Evolutionary conservation across 2,113 vertebrate genomes (phyloP).

Genomic region (Hyaena hyaena): DNA sequence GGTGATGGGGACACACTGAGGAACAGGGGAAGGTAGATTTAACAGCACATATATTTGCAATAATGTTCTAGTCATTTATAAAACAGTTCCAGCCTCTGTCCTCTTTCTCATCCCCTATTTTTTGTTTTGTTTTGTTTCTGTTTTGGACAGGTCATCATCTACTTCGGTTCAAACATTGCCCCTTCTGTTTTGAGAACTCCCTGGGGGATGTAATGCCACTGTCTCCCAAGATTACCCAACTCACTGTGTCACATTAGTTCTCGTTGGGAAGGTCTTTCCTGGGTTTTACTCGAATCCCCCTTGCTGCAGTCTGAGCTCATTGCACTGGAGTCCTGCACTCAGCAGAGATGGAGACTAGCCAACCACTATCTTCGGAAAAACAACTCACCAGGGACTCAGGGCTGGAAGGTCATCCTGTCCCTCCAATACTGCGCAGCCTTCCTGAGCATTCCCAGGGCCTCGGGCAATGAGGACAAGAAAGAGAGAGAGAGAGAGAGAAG

Average conservation of each 20-base stretch:
- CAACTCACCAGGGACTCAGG: constrained; percentile 66
- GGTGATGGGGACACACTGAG: not conserved
- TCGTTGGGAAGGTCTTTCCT: not conserved
- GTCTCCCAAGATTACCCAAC: not conserved
- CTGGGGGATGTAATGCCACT: not conserved
- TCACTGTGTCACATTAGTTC: not conserved
- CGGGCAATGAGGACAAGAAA: not conserved
- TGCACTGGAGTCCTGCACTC: not conserved
- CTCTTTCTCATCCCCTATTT: not conserved
- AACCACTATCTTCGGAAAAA: constrained; percentile 48
- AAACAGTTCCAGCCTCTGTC: not conserved
- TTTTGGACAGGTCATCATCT: not conserved
- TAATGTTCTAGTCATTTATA: not conserved
- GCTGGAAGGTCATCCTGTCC: constrained; percentile 77
- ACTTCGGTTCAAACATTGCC: not conserved
- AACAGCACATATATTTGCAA: not conserved
- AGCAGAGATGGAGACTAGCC: constrained; percentile 61
- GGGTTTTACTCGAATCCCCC: constrained; percentile 19
- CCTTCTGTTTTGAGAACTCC: not conserved
- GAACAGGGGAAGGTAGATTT: not conserved
- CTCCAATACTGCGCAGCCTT: constrained; percentile 44
- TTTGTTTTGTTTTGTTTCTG: too few species aligned
- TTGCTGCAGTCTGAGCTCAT: constrained; percentile 71
- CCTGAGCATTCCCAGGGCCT: not conserved
- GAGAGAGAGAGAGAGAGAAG: not conserved